These are phyloP conservation scores for Dissostichus mawsoni DNA, from an alignment of 2,113 vertebrate genomes.

Conservation along the genomic window DNA sequence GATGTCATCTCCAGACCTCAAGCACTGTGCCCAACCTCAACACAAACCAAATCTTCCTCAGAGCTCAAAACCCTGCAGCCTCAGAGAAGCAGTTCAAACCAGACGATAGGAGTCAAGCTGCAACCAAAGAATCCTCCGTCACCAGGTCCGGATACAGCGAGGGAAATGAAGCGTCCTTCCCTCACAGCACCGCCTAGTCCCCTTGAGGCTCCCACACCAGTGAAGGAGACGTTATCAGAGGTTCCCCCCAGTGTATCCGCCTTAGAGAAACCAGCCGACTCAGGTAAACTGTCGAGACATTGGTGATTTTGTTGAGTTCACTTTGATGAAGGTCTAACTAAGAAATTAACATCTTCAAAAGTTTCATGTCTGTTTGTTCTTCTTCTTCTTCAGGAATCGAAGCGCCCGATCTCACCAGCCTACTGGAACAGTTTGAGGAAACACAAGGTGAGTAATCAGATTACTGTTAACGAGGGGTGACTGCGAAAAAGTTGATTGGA, in stretches of 20 bases:
- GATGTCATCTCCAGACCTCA: background rate
- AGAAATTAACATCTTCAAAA: background rate
- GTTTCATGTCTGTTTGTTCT: background rate
- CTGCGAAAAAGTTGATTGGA: too few species aligned
- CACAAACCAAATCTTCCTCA: conserved; percentile 3
- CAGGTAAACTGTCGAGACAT: conserved; percentile 55
- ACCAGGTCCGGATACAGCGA: background rate
- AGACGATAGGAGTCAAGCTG: background rate
- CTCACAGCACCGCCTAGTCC: background rate
- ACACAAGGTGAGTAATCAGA: conserved; percentile 88
- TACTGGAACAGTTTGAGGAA: conserved; percentile 96
- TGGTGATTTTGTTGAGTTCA: background rate
- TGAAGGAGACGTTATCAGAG: conserved; percentile 48
- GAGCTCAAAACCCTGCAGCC: background rate
- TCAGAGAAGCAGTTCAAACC: background rate
- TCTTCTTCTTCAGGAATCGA: conserved; percentile 88
- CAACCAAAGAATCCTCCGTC: conserved; percentile 34
- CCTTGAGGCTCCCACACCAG: conserved; percentile 11
- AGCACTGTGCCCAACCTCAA: background rate
- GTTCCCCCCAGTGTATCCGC: conserved; percentile 48
- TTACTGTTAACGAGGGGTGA: background rate
- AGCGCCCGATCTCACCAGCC: conserved; percentile 93
- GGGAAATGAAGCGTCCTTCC: background rate
- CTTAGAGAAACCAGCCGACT: conserved; percentile 73
- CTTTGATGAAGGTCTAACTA: background rate